Base-by-base conservation (phyloP, 2,113 vertebrate genomes). In the Gallinago undulata region DNA sequence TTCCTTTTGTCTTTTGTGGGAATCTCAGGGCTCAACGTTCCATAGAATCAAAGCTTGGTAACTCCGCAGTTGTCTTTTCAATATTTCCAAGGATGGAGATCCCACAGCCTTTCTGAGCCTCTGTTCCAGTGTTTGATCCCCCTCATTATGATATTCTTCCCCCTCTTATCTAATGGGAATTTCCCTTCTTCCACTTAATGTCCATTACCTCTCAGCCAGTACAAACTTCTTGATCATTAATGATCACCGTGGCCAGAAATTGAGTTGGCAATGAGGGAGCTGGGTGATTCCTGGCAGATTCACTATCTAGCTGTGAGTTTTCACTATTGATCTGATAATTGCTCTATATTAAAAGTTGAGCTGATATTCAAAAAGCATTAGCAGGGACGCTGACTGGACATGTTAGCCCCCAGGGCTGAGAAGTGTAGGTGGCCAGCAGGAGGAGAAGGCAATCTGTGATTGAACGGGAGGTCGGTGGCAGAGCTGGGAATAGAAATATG, bases 61-160 rank as follows among this genome's bases (percentile, higher is more conserved):
- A 33, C 57, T 82, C 30, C 24, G 57, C 33, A 9, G 35, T 64
- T 51, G 5, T 33, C 19, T 30, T 48, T 30, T 62, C 68, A 47
- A 0, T 66, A 13, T 82, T 53, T 55, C 64, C 59, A 16, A 50
- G 60, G 41, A 31, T 25, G 59, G 66, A 78, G 53, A 56, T 73
- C 39, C 35, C 72, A 22, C 31, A 64, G 1, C 23, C 25, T 48
- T 67, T 48, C 57, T 27, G 7, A 39, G 43, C 25, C 11, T 7
- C 4, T 37, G 18, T 62, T 87, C 43, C 17, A 19, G 13, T 22
- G 13, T 55, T 72, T 60, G 35, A 25, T 59, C 55, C 48, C 19
- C 13, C 68, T 63, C 2, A 0, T 41, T 37, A 51, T 1, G 12
- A 23, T 19, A 8, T 7, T 24, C 19, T 22, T 7, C 2, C 8